phyloP scores from a whole-genome alignment of 2,797 vertebrate genomes.

The Parauchenoglanis ngamensis region DNA sequence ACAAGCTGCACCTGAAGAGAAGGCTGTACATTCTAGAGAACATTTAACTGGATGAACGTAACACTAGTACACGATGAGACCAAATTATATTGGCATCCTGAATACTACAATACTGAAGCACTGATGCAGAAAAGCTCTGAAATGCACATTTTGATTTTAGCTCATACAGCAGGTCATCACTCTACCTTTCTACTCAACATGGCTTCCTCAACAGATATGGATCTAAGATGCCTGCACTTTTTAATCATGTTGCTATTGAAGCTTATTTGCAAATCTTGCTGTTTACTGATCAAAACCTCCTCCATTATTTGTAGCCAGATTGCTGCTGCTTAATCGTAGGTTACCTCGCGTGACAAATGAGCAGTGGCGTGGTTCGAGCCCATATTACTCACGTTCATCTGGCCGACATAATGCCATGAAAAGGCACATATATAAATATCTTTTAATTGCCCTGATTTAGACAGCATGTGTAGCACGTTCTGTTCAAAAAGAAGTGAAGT shows the following conservation, averaged over 20 bases:
- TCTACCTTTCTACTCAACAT: neutral
- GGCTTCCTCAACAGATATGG: neutral
- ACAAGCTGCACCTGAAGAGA: neutral
- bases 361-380: neutral
- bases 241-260: neutral
- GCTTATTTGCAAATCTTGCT: slow-evolving; percentile 52
- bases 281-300: slow-evolving; percentile 51
- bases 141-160: neutral
- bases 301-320: slow-evolving; percentile 20
- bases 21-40: neutral
- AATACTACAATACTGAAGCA: neutral
- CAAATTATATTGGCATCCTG: neutral
- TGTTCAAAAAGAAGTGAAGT: neutral
- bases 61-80: neutral
- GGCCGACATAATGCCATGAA: neutral
- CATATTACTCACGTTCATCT: neutral
- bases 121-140: neutral
- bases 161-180: slow-evolving; percentile 28
- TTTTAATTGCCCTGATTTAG: neutral
- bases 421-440: neutral
- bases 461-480: neutral
- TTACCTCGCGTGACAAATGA: neutral
- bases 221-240: neutral
- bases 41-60: neutral
- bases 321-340: neutral